These are phyloP conservation scores for Armadillidium nasatum DNA, from an alignment of 1,140 invertebrate genomes.

Conservation along the genomic window DNA sequence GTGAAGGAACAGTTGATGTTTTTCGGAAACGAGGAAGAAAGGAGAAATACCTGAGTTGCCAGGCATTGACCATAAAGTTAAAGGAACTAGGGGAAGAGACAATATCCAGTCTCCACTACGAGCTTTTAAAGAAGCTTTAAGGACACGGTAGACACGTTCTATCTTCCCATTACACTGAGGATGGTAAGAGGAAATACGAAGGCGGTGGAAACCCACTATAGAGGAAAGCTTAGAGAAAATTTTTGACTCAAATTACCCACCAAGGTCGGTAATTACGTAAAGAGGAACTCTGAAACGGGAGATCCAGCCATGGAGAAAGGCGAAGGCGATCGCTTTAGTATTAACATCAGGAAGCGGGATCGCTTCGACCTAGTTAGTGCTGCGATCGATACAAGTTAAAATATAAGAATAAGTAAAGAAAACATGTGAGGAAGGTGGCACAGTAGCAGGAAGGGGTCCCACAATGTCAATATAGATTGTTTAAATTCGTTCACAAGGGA, in stretches of 20 bases:
- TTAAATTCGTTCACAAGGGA: slow-evolving; percentile 24
- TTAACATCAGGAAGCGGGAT: no score
- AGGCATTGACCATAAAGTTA: no score
- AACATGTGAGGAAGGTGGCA: neutral
- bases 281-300: slow-evolving; percentile 29
- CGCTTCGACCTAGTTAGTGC: slow-evolving; percentile 27
- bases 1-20: no score
- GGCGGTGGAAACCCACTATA: no score
- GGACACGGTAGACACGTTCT: no score
- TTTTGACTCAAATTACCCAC: slow-evolving; percentile 7
- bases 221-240: neutral
- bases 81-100: no score
- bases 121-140: no score
- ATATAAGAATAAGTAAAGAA: slow-evolving; percentile 7
- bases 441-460: slow-evolving; percentile 23
- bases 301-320: slow-evolving; percentile 28
- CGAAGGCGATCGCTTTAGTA: slow-evolving; percentile 12
- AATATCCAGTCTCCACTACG: no score
- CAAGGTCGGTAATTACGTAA: neutral
- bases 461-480: slow-evolving; percentile 34
- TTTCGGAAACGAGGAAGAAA: no score
- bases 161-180: no score
- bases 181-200: no score
- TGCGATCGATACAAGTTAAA: slow-evolving; percentile 27
- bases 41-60: no score